Evolutionary conservation across 2,888 invertebrate genomes (phyloP).

Genomic region (Lasioglossum vierecki): DNA sequence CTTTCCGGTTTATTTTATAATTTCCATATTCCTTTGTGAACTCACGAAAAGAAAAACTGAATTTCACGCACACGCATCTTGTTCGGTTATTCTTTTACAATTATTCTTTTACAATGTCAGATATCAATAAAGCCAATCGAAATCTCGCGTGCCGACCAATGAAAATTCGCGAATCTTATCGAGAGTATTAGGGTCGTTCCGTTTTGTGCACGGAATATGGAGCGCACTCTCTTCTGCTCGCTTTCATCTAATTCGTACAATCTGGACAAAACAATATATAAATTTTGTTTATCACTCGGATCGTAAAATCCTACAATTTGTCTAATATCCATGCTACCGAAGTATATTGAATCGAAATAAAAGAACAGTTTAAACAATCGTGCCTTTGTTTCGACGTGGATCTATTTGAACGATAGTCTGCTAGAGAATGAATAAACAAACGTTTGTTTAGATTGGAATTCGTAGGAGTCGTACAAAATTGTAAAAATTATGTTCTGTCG

Average conservation of each 20-base stretch:
- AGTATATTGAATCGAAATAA: neutral
- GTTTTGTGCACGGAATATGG: too few species aligned
- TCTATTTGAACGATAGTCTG: neutral
- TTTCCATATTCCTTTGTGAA: slow-evolving; percentile 22
- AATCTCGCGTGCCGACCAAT: slow-evolving; percentile 15
- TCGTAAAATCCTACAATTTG: slow-evolving; percentile 76
- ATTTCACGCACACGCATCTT: slow-evolving; percentile 13
- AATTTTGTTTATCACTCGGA: slow-evolving; percentile 57
- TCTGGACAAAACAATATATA: slow-evolving; percentile 68
- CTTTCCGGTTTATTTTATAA: neutral
- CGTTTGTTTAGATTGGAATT: too few species aligned
- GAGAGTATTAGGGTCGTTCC: too few species aligned
- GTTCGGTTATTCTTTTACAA: neutral
- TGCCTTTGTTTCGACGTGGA: neutral
- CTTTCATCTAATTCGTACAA: slow-evolving; percentile 86
- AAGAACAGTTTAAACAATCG: neutral
- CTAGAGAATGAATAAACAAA: too few species aligned
- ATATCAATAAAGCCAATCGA: slow-evolving; percentile 6
- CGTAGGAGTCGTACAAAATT: too few species aligned
- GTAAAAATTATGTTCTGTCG: too few species aligned
- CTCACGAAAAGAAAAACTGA: neutral
- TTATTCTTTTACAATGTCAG: neutral
- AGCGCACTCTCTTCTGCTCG: slow-evolving; percentile 85
- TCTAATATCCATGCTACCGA: slow-evolving; percentile 52
- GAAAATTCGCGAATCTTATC: neutral